Evolutionary conservation across 2,113 vertebrate species (phyloP).

Genomic region (Pangasianodon hypophthalmus): DNA sequence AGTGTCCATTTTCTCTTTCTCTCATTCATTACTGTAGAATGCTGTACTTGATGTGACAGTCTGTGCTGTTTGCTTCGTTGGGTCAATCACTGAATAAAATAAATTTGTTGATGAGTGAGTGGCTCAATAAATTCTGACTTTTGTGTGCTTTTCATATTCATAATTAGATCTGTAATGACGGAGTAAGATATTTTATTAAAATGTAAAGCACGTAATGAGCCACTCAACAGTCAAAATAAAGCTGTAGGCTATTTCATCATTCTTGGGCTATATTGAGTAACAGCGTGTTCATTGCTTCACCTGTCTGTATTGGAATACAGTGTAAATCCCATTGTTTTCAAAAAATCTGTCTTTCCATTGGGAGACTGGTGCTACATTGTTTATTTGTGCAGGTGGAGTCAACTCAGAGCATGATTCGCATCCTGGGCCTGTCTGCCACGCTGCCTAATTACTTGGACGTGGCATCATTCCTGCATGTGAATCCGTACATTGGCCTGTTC

Average conservation of each 20-base stretch:
- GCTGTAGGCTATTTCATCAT: neutral
- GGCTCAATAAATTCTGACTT: neutral
- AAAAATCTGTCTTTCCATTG: slow-evolving; percentile 1
- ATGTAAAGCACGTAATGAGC: neutral
- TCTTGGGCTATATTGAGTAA: neutral
- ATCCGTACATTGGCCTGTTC: slow-evolving; percentile 94
- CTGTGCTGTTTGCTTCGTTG: neutral
- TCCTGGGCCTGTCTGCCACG: slow-evolving; percentile 95
- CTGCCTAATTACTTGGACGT: slow-evolving; percentile 97
- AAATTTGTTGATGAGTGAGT: neutral
- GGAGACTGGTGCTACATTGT: neutral
- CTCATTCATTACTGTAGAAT: neutral
- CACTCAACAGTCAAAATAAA: neutral
- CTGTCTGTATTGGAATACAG: neutral
- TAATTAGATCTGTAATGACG: neutral
- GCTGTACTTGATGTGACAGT: no score
- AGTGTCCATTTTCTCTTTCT: neutral
- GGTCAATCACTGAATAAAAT: neutral
- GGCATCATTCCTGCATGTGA: slow-evolving; percentile 91
- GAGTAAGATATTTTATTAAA: neutral
- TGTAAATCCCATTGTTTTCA: neutral
- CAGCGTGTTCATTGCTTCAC: neutral
- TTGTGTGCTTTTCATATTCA: neutral
- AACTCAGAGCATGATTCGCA: slow-evolving; percentile 98
- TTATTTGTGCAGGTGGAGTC: slow-evolving; percentile 86